Conservation (phyloP, 2,113 vertebrate genomes). For the Tautogolabrus adspersus region DNA sequence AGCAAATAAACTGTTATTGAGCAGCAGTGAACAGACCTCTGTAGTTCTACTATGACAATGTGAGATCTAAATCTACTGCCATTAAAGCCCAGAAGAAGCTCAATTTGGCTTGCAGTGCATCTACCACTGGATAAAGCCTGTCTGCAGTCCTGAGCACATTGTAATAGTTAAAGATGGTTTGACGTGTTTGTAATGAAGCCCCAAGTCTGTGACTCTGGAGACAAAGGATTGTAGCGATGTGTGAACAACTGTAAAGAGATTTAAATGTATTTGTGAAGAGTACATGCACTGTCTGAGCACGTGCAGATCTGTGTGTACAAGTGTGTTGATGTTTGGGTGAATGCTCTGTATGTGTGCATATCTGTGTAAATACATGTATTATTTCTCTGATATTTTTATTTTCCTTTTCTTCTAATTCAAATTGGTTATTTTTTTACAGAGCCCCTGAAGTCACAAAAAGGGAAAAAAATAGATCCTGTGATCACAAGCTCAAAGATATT, state of each 20-base stretch:
- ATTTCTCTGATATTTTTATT: slow-evolving; percentile 31
- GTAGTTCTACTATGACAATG: neutral
- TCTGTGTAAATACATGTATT: slow-evolving; percentile 70
- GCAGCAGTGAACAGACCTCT: slow-evolving; percentile 16
- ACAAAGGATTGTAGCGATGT: slow-evolving; percentile 12
- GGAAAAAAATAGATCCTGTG: no score
- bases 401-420: slow-evolving; percentile 39
- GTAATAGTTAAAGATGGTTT: neutral
- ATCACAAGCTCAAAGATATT: no score
- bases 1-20: slow-evolving; percentile 31
- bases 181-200: neutral
- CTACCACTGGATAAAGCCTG: neutral
- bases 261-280: slow-evolving; percentile 16
- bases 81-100: neutral
- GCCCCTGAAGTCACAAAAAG: neutral
- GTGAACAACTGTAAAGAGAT: slow-evolving; percentile 46
- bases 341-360: slow-evolving; percentile 42
- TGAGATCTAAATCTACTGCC: slow-evolving; percentile 26
- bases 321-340: slow-evolving; percentile 39
- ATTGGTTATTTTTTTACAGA: slow-evolving; percentile 2
- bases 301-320: slow-evolving; percentile 18
- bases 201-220: slow-evolving; percentile 36
- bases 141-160: slow-evolving; percentile 1
- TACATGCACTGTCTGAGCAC: slow-evolving; percentile 47
- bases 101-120: neutral